Conservation (phyloP, 64 coral and sea anemone species). For the Astreopora myriophthalma region DNA sequence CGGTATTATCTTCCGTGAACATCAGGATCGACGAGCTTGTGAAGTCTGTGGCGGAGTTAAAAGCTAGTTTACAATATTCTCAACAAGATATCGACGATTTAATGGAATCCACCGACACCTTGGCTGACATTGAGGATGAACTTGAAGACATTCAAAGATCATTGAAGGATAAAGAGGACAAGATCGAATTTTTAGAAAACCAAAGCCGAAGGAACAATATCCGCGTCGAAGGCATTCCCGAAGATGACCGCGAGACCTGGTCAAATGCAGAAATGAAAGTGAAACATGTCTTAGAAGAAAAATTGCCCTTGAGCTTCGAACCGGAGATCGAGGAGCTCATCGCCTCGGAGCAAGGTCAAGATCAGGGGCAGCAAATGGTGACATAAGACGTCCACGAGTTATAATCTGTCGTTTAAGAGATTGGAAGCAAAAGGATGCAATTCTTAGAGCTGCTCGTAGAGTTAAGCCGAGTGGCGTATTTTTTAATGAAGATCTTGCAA, state of each 20-base stretch:
- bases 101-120: background rate
- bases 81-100: background rate
- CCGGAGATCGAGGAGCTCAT: background rate
- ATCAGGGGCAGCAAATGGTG: background rate
- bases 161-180: background rate
- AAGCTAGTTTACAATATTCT: background rate
- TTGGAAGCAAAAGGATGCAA: conserved; percentile 52
- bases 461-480: conserved; percentile 9
- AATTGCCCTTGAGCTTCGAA: background rate
- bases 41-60: background rate
- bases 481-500: conserved; percentile 39
- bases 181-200: background rate
- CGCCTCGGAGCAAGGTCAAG: background rate
- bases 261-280: background rate
- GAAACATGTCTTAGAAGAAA: background rate
- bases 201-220: background rate
- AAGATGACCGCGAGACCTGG: background rate
- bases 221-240: background rate
- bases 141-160: background rate
- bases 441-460: background rate
- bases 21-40: background rate
- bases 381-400: background rate
- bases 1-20: background rate
- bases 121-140: background rate
- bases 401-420: conserved; percentile 44